These are phyloP conservation scores for Melanargia galathea DNA, from an alignment of 2,888 invertebrate genomes.

Conservation along the genomic window DNA sequence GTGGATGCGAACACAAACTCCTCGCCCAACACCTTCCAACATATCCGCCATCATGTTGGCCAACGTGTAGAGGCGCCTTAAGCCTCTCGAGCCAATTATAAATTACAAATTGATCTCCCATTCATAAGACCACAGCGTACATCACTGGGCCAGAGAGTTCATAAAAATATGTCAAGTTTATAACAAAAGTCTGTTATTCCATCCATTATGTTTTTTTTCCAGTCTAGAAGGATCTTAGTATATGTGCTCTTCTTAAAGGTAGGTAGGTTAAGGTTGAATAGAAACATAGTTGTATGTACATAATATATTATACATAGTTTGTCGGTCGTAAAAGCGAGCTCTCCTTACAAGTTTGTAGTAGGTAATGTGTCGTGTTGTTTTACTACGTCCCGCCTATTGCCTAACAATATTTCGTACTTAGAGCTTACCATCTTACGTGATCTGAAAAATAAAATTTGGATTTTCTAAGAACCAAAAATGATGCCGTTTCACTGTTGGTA, in stretches of 20 bases:
- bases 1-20: no score
- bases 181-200: no score
- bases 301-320: conserved; percentile 43
- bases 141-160: no score
- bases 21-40: no score
- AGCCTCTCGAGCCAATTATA: no score
- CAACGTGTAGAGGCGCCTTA: no score
- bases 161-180: no score
- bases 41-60: no score
- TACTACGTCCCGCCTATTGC: conserved; percentile 48
- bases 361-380: conserved; percentile 59
- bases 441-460: conserved; percentile 29
- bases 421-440: conserved; percentile 41
- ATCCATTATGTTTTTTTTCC: no score
- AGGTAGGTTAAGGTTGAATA: background rate
- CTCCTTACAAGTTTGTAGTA: conserved; percentile 56
- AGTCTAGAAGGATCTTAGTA: no score
- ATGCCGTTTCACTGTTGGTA: background rate
- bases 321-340: conserved; percentile 60
- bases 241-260: background rate
- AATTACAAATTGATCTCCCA: no score
- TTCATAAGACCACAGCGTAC: no score
- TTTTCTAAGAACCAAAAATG: conserved; percentile 3
- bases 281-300: background rate
- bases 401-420: conserved; percentile 58